Conservation (phyloP, 1,140 invertebrate genomes). For the Psilanteris sp. region DNA sequence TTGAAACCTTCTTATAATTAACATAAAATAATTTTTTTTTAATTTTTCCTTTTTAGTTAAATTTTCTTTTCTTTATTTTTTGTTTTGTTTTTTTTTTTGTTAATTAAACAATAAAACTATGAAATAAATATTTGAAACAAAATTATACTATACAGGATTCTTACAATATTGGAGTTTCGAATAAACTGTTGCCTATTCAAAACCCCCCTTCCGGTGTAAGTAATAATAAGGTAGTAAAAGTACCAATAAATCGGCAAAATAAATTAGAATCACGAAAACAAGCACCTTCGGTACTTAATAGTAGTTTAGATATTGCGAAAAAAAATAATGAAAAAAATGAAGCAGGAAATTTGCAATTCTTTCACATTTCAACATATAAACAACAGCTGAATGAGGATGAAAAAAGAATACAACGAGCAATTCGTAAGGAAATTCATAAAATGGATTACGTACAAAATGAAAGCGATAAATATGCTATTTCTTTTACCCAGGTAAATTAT, state of each 20-base stretch:
- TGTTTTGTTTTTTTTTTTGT: too few species aligned
- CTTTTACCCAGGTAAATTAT: background rate
- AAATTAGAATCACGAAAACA: background rate
- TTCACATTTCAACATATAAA: conserved; percentile 1
- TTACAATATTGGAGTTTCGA: background rate
- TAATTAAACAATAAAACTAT: too few species aligned
- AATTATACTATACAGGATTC: background rate
- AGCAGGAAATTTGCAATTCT: conserved; percentile 1
- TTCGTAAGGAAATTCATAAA: conserved; percentile 66
- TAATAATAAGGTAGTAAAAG: too few species aligned
- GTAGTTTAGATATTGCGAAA: background rate
- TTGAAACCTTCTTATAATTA: too few species aligned
- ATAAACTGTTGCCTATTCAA: background rate
- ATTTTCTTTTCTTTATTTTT: too few species aligned
- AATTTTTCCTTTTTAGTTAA: too few species aligned
- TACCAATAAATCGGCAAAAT: background rate
- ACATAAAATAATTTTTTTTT: too few species aligned
- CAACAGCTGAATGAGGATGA: conserved; percentile 5
- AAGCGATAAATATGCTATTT: conserved; percentile 19
- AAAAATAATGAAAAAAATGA: conserved; percentile 1
- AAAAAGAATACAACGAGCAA: conserved; percentile 28
- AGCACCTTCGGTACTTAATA: background rate
- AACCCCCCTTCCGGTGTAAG: too few species aligned
- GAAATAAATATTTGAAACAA: too few species aligned
- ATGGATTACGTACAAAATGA: conserved; percentile 66